A percentile compares a stretch with the other conserved stretches of the same genome.
These are phyloP conservation scores for Fabriciana adippe DNA, from an alignment of 2,888 invertebrate species.

Conservation along the genomic window DNA sequence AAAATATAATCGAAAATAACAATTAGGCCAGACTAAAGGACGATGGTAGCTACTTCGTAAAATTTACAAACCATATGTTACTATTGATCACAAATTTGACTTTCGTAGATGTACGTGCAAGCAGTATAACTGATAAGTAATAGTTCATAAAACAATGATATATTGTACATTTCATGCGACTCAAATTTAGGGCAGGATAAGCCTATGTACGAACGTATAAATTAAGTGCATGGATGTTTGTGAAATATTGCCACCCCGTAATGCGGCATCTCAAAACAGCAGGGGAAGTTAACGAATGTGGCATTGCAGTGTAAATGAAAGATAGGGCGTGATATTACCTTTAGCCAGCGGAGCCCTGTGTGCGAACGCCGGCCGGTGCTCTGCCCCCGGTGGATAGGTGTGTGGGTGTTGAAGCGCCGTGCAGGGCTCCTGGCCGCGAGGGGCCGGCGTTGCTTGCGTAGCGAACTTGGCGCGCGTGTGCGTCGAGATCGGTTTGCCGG, in stretches of 20 bases:
- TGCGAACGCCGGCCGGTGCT: conserved; percentile 73
- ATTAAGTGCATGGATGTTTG: conserved; percentile 23
- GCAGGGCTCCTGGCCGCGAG: conserved; percentile 77
- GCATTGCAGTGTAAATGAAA: conserved; percentile 57
- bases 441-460: conserved; percentile 78
- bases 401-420: conserved; percentile 67
- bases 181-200: not conserved
- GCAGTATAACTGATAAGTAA: conserved; percentile 29
- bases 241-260: conserved; percentile 46
- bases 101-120: conserved; percentile 6
- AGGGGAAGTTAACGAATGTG: conserved; percentile 48
- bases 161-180: not conserved
- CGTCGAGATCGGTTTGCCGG: conserved; percentile 73
- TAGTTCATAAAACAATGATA: not conserved
- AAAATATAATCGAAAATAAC: not conserved
- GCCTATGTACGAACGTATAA: not conserved
- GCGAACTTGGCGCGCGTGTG: conserved; percentile 74
- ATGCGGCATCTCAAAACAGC: conserved; percentile 53
- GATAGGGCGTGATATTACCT: conserved; percentile 57
- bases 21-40: not conserved
- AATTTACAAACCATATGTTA: conserved; percentile 10
- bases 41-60: not conserved
- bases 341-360: conserved; percentile 70
- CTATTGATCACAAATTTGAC: conserved; percentile 13
- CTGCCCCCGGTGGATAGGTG: conserved; percentile 58